Conservation (phyloP, 2,797 vertebrate species). For the Cichlasoma orientale region DNA sequence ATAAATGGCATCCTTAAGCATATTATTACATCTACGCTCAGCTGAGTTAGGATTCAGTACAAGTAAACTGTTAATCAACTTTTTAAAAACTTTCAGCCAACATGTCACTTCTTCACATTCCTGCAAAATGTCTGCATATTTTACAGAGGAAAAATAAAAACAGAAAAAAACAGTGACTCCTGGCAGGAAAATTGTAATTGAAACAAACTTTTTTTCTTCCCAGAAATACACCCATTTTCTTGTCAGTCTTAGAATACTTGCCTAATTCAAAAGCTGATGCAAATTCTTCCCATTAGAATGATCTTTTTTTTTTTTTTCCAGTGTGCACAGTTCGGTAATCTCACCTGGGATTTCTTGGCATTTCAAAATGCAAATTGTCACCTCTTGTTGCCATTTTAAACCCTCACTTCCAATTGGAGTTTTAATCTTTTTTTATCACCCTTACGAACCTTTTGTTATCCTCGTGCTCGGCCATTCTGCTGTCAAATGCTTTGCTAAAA, state of each 20-base stretch:
- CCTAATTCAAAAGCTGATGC: background rate
- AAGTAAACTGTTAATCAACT: background rate
- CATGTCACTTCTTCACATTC: background rate
- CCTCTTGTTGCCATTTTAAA: constrained; percentile 7
- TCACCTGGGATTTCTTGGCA: background rate
- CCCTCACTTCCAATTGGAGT: background rate
- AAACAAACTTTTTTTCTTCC: background rate
- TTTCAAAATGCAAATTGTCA: constrained; percentile 20
- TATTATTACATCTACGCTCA: background rate
- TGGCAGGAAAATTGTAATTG: background rate
- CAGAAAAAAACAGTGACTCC: accelerated
- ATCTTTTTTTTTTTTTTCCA: background rate
- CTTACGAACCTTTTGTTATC: background rate
- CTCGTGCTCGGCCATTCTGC: constrained; percentile 1
- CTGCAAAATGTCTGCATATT: background rate
- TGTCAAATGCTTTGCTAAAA: constrained; percentile 5
- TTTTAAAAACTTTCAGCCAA: background rate
- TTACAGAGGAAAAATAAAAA: background rate
- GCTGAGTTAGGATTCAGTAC: background rate
- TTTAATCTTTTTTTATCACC: constrained; percentile 21
- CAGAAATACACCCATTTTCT: background rate
- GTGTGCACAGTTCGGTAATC: background rate
- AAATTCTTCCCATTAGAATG: background rate
- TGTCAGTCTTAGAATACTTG: background rate
- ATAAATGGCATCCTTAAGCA: background rate